These are phyloP conservation scores for Salvelinus namaycush DNA, from an alignment of 2,113 vertebrate species.

Conservation along the genomic window DNA sequence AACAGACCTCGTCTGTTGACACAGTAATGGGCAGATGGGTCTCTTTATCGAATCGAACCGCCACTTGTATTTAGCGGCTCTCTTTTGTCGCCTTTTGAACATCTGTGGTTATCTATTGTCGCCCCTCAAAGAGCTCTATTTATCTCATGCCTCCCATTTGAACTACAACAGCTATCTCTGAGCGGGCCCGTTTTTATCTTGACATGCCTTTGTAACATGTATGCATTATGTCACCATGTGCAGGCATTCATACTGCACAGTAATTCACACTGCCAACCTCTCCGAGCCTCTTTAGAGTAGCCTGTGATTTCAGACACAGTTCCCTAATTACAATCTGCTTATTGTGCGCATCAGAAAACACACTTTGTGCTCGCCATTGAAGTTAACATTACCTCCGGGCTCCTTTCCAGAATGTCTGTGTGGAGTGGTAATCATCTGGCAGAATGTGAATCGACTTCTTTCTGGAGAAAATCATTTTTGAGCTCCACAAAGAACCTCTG, in stretches of 20 bases:
- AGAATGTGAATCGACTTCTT: constrained; percentile 22
- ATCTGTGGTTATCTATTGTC: constrained; percentile 41
- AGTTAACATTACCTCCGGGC: constrained; percentile 54
- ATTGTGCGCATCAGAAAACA: constrained; percentile 39
- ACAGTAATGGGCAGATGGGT: constrained; percentile 53
- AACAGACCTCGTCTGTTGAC: constrained; percentile 51
- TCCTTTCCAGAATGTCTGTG: constrained; percentile 49
- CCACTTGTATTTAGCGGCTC: constrained; percentile 22
- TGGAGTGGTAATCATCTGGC: constrained; percentile 57
- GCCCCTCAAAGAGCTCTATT: constrained; percentile 40
- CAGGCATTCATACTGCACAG: not conserved
- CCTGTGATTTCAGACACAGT: constrained; percentile 21
- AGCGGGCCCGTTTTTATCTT: not conserved
- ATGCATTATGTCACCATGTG: constrained; percentile 26
- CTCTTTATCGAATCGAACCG: constrained; percentile 19
- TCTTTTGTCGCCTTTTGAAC: constrained; percentile 29
- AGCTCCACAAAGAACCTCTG: constrained; percentile 1
- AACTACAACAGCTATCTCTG: constrained; percentile 17
- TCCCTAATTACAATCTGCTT: constrained; percentile 39
- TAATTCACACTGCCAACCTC: not conserved
- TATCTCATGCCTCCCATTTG: constrained; percentile 49
- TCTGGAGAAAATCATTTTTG: constrained; percentile 53
- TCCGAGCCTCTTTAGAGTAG: constrained; percentile 26
- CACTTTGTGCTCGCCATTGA: constrained; percentile 37
- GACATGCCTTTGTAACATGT: constrained; percentile 37